Evolutionary conservation across 2,888 invertebrate genomes (phyloP), one percentile per base, ranked within the genome.

Genomic region (Trachelus tabidus): DNA sequence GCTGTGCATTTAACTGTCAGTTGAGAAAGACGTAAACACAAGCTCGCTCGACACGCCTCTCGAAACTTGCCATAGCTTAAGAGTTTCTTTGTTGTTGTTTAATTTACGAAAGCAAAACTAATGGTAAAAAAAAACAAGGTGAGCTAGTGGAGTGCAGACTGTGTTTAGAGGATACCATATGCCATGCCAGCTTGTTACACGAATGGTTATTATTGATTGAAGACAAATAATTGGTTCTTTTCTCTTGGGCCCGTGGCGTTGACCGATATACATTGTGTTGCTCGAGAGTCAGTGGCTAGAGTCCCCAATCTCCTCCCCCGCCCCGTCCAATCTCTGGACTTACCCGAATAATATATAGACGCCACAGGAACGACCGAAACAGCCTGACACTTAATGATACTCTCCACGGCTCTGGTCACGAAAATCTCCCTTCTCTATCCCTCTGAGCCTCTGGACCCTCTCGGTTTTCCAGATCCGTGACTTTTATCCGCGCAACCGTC

Each of bases 121-220:
- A 88, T 88, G 80, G 88, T 87, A 87, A 86, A 86, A 86, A 90
- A 91, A 88, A 89, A 88, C 85, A 90, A 89, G 88, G 89, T 75
- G 75, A 91, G 90, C 90, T 91, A 91, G 91, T 91, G 91, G 91
- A 91, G 91, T 91, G 91, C 91, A 91, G 91, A 91, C 91, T 91
- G 91, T 91, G 91, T 91, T 91, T 91, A 90, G 91, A 91, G 91
- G 91, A 91, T 91, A 91, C 90, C 90, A 90, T 88, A 89, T 88
- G 89, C 90, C 88, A 90, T 89, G 89, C 90, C 90, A 91, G 89
- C 89, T 90, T 89, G 84, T 87, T 90, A 73, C 31, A 71, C 37
- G 73, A 81, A 77, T 75, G 78, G 80, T 83, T 76, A 79, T 81
- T 81, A 79, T 79, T 77, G 79, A 80, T 80, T 79, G 75, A 75